Base-by-base conservation (phyloP, 2,113 vertebrate genomes). In the Chamaetylas fuelleborni region DNA sequence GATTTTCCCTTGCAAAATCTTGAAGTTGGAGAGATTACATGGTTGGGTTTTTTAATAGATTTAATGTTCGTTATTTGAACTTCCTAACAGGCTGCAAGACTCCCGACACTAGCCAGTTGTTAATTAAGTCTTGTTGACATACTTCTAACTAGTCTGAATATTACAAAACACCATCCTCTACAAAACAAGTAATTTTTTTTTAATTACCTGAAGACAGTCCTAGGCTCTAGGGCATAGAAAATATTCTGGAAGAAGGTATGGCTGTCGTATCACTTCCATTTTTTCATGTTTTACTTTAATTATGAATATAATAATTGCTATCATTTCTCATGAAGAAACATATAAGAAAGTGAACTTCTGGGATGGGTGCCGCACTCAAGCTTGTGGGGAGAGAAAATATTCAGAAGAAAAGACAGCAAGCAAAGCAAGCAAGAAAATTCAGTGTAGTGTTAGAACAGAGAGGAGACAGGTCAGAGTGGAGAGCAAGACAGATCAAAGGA, bases 91-190 rank as follows among this genome's bases (percentile, higher is more conserved):
- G 47, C 64, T 77, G 58, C 8, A 24, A 82, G 64, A 93, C 19
- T 77, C 88, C 16, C 18, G 2, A 94, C 81, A 81, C 26, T 56
- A 94, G 67, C 33, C 47, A 78, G 62, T 86, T 90, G 71, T 81
- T 96, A 95, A 95, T 95, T 97, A 96, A 90, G 71, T 93, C 91
- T 92, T 81, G 88, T 62, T 94, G 92, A 96, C 60, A 86, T 88
- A 88, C 45, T 90, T 96, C 67, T 85, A 92, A 54, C 74, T 77
- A 94, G 67, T 67, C 64, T 88, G 74, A 95, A 88, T 73, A 94
- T 92, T 94, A 86, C 92, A 93, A 95, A 93, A 95, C 80, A 82
- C 24, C 8, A 45, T 50, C 53, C 48, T 58, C 64, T 86, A 91
- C 54, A 83, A 83, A 93, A 92, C 67, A 92, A 71, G 69, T 29